Evolutionary conservation across 2,888 invertebrate species (phyloP).

Genomic region (Lutraria lutraria): DNA sequence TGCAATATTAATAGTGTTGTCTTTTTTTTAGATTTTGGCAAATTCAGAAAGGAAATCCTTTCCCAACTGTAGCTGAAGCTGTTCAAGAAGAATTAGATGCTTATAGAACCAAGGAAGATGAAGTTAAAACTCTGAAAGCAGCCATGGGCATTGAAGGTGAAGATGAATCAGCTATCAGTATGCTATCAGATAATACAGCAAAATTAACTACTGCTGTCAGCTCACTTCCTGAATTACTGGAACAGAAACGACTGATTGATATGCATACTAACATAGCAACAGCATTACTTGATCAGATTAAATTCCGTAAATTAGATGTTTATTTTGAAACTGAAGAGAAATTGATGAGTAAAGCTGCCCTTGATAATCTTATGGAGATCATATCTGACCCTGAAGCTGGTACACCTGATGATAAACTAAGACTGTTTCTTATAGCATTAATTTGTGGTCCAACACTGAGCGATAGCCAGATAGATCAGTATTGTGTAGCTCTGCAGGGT

Average conservation of each 20-base stretch:
- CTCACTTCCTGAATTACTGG: slow-evolving; percentile 97
- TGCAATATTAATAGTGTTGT: too few relatives aligned
- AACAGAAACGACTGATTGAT: slow-evolving; percentile 98
- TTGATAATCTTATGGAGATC: slow-evolving; percentile 95
- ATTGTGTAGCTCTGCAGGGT: slow-evolving; percentile 92
- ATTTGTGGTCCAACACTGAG: slow-evolving; percentile 94
- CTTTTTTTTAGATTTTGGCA: slow-evolving; percentile 91
- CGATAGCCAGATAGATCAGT: slow-evolving; percentile 94
- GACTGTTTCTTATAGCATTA: slow-evolving; percentile 95
- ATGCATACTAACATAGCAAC: slow-evolving; percentile 99
- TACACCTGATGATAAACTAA: slow-evolving; percentile 95
- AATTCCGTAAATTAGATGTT: slow-evolving; percentile 95
- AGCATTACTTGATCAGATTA: slow-evolving; percentile 88
- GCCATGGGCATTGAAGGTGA: slow-evolving; percentile 98
- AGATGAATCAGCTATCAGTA: slow-evolving; percentile 91
- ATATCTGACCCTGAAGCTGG: slow-evolving; percentile 95
- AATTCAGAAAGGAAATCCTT: slow-evolving; percentile 93
- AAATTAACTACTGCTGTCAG: slow-evolving; percentile 96
- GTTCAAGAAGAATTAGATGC: slow-evolving; percentile 99
- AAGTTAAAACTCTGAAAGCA: slow-evolving; percentile 97
- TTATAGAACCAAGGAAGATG: slow-evolving; percentile 97
- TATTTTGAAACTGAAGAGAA: slow-evolving; percentile 99
- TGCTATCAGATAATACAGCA: slow-evolving; percentile 90
- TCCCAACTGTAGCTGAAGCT: slow-evolving; percentile 95
- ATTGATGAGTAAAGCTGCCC: slow-evolving; percentile 91